Evolutionary conservation across 2,113 vertebrate genomes (phyloP).

Genomic region (Carettochelys insculpta): DNA sequence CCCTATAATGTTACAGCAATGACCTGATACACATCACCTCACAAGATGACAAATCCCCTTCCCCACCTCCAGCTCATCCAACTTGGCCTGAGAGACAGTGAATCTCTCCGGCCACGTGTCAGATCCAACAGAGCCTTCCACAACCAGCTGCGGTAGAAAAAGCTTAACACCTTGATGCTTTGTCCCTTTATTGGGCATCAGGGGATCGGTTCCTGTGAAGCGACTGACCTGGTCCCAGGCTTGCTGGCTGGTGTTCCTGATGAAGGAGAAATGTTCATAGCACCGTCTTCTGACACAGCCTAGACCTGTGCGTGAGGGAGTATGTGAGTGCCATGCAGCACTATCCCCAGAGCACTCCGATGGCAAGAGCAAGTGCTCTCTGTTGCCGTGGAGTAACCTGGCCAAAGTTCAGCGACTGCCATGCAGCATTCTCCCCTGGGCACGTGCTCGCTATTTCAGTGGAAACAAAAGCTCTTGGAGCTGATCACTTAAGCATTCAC

Average conservation of each 20-base stretch:
- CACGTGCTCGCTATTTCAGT: fast-evolving
- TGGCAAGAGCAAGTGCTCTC: background rate
- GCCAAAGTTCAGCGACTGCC: background rate
- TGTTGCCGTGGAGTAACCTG: fast-evolving
- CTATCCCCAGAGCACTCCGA: fast-evolving
- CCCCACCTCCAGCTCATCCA: fast-evolving
- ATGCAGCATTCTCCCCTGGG: background rate
- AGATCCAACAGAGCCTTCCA: background rate
- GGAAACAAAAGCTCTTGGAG: fast-evolving
- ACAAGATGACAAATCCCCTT: background rate
- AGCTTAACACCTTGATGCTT: fast-evolving
- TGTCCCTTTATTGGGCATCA: background rate
- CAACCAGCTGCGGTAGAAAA: background rate
- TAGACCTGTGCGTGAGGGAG: fast-evolving
- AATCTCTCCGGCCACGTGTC: fast-evolving
- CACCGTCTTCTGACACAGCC: background rate
- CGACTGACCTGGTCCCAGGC: fast-evolving
- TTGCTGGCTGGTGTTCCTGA: background rate
- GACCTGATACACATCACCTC: background rate
- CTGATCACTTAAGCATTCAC: fast-evolving
- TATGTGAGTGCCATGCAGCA: background rate
- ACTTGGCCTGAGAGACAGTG: background rate
- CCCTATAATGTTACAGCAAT: background rate
- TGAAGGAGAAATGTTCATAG: background rate
- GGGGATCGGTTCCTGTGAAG: background rate